These are phyloP conservation scores for Catharus ustulatus DNA, from an alignment of 2,797 vertebrate species.

Conservation along the genomic window DNA sequence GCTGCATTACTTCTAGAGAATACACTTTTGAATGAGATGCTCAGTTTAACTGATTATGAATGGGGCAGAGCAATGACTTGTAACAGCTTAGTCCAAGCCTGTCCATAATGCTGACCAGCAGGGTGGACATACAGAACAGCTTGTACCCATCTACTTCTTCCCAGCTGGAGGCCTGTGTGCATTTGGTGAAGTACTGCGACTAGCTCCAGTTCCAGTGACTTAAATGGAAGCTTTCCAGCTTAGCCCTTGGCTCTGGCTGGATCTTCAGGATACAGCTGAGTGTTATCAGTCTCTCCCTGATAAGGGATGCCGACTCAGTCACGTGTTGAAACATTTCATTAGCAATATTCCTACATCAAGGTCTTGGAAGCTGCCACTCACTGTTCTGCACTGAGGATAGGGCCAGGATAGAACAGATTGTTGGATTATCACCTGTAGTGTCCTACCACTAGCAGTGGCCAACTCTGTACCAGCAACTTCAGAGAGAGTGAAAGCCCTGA, in stretches of 20 bases:
- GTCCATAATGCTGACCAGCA: neutral
- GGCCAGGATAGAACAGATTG: neutral
- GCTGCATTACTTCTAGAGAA: neutral
- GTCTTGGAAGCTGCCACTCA: neutral
- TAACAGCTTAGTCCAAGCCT: neutral
- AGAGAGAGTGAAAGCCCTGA: neutral
- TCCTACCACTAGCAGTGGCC: neutral
- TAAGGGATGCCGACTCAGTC: neutral
- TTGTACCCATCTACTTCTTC: neutral
- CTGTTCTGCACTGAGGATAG: neutral
- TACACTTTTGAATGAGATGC: neutral
- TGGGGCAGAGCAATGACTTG: neutral
- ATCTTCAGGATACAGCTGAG: neutral
- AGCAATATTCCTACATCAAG: neutral
- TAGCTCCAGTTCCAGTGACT: neutral
- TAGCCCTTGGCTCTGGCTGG: neutral
- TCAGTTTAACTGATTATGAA: neutral
- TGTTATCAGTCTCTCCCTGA: neutral
- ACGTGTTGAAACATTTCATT: fast-evolving
- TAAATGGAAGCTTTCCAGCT: conserved; percentile 10
- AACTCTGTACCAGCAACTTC: neutral
- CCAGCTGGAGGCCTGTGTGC: neutral
- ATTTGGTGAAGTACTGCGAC: neutral
- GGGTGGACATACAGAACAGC: neutral
- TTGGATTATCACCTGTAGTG: neutral